Evolutionary conservation across 2,797 vertebrate species (phyloP), one percentile per base, ranked within the genome.

Genomic region (Argentina silus): DNA sequence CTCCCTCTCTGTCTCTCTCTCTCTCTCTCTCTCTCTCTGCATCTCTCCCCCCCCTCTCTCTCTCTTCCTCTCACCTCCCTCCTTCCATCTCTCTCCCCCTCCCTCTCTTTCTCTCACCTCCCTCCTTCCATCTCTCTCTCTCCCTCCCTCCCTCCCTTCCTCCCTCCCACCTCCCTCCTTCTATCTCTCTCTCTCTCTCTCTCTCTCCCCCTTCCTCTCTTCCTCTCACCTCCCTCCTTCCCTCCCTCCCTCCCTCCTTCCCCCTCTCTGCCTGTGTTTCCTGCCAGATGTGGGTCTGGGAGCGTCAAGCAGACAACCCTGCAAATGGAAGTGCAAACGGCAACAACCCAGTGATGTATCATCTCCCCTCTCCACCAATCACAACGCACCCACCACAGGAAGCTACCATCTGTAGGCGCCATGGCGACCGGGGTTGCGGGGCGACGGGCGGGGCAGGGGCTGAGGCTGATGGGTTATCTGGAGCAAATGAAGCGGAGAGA

Each of bases 321-420:
- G 87, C 87, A 89, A 91, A 91, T 89, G 85, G 89, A 88, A 91
- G 89, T 86, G 89, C 90, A 91, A 91, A 89, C 73, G 85, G 83
- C 77, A 75, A 64, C 63, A 48, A 75, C 47, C 83, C 2, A 3
- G 85, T 86, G 90, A 92, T 91, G 86, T 81, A 92, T 93, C 90
- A 90, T 89, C 88, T 87, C 88, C 84, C 83, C 83, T 86, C 78
- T 89, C 86, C 82, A 84, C 88, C 91, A 92, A 91, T 93, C 89
- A 78, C 83, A 48, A 75, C 74, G 87, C 85, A 4, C 79, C 81
- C 86, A 86, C 88, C 90, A 87, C 87, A 88, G 88, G 85, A 90
- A 91, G 88, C 88, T 82, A 51, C 86, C 88, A 91, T 91, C 89
- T 91, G 90, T 77, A 83, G 85, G 88, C 81, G 74, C 89, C 85